A percentile compares a stretch with the other conserved stretches of the same genome.
These are phyloP conservation scores for Phasianus colchicus DNA, from an alignment of 2,113 vertebrate species.

Conservation along the genomic window DNA sequence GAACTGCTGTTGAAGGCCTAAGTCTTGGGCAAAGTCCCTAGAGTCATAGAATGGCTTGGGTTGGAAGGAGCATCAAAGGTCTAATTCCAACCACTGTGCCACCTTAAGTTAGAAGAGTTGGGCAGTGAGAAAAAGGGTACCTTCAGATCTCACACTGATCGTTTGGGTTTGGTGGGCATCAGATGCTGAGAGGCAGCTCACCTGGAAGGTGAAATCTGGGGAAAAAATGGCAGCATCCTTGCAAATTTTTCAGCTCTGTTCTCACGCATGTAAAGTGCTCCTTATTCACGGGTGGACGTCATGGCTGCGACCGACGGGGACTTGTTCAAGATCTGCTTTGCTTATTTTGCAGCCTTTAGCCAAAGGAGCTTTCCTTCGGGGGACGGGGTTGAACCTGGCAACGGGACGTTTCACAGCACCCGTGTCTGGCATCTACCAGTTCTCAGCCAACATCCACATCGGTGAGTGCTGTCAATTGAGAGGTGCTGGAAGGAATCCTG, in stretches of 20 bases:
- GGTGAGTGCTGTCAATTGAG: slow-evolving; percentile 76
- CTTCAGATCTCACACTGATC: background rate
- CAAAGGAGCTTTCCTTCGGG: slow-evolving; percentile 92
- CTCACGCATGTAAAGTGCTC: accelerated
- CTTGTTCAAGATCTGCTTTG: background rate
- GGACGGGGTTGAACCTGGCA: slow-evolving; percentile 87
- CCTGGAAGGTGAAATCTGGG: background rate
- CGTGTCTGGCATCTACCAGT: slow-evolving; percentile 92
- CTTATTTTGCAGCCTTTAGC: slow-evolving; percentile 81
- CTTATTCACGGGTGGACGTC: background rate
- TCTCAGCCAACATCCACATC: slow-evolving; percentile 91
- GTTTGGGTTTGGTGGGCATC: background rate
- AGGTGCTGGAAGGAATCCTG: background rate
- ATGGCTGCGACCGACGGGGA: background rate
- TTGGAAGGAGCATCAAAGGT: no score
- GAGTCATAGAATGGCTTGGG: no score
- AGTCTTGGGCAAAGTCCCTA: background rate
- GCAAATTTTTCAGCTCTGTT: background rate
- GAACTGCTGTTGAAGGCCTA: background rate
- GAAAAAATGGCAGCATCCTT: no score
- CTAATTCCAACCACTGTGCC: no score
- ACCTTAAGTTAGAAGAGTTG: no score
- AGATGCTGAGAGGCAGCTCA: accelerated
- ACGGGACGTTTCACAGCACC: slow-evolving; percentile 93
- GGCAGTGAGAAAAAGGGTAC: background rate